These are phyloP conservation scores for Atta texana DNA, from an alignment of 1,140 invertebrate genomes.

Conservation along the genomic window DNA sequence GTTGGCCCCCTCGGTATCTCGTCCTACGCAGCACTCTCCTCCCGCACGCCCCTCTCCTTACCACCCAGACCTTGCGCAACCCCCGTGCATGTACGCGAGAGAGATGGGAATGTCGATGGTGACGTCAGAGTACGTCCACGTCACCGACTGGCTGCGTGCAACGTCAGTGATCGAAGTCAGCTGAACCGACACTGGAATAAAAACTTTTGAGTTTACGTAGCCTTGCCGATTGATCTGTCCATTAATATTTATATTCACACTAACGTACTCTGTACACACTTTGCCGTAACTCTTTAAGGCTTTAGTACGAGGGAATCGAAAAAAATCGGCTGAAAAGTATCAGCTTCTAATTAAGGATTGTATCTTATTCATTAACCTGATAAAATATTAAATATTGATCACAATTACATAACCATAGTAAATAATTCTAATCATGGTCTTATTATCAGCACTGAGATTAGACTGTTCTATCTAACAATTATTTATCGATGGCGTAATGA, in stretches of 20 bases:
- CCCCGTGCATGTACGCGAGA: slow-evolving; percentile 68
- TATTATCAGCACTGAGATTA: neutral
- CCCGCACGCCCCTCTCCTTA: slow-evolving; percentile 58
- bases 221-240: slow-evolving; percentile 62
- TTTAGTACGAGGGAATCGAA: neutral
- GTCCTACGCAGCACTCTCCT: slow-evolving; percentile 47
- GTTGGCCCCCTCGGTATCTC: slow-evolving; percentile 76
- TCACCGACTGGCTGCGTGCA: slow-evolving; percentile 79
- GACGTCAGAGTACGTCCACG: slow-evolving; percentile 77
- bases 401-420: neutral
- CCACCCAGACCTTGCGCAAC: slow-evolving; percentile 79
- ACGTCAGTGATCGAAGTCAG: slow-evolving; percentile 85
- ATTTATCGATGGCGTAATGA: neutral
- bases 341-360: neutral
- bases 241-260: slow-evolving; percentile 80
- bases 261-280: neutral
- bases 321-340: neutral
- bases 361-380: neutral
- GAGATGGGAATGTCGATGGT: slow-evolving; percentile 71
- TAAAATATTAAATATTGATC: neutral
- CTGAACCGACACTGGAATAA: slow-evolving; percentile 76
- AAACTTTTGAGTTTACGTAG: slow-evolving; percentile 11
- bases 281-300: neutral
- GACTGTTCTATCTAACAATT: neutral
- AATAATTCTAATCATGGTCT: neutral